Conservation (phyloP, 2,888 invertebrate species). For the Hydroisotoma schaefferi region DNA sequence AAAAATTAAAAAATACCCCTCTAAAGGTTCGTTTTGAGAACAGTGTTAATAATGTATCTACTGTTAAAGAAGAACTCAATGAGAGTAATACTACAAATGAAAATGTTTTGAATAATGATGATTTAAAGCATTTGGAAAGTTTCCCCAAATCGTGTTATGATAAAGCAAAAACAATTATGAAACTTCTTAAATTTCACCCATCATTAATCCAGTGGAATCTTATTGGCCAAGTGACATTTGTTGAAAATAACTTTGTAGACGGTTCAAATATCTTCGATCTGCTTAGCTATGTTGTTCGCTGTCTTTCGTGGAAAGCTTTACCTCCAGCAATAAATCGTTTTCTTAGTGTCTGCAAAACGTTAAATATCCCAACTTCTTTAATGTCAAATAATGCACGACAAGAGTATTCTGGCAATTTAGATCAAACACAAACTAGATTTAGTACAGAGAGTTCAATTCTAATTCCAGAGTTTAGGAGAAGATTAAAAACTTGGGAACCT, state of each 20-base stretch:
- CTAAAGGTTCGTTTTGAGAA: background rate
- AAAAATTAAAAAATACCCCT: constrained; percentile 7
- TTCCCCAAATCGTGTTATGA: constrained; percentile 10
- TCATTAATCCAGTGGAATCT: constrained; percentile 20
- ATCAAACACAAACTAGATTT: background rate
- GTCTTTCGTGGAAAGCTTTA: constrained; percentile 14
- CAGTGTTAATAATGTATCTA: background rate
- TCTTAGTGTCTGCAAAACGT: constrained; percentile 10
- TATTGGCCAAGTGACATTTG: constrained; percentile 20
- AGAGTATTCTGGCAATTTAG: background rate
- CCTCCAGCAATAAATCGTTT: constrained; percentile 27
- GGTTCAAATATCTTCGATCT: constrained; percentile 25
- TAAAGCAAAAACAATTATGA: constrained; percentile 10
- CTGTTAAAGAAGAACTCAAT: too few relatives aligned
- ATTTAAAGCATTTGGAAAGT: background rate
- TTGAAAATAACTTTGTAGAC: constrained; percentile 1
- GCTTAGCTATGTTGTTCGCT: constrained; percentile 12
- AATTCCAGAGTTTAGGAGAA: background rate
- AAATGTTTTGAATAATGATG: background rate
- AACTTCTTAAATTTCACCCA: constrained; percentile 12
- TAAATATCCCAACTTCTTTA: constrained; percentile 21
- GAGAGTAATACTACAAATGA: background rate
- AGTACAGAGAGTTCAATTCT: background rate
- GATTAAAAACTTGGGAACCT: background rate
- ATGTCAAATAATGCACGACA: background rate